Evolutionary conservation across 1,140 invertebrate species (phyloP).

Genomic region (Apis cerana): DNA sequence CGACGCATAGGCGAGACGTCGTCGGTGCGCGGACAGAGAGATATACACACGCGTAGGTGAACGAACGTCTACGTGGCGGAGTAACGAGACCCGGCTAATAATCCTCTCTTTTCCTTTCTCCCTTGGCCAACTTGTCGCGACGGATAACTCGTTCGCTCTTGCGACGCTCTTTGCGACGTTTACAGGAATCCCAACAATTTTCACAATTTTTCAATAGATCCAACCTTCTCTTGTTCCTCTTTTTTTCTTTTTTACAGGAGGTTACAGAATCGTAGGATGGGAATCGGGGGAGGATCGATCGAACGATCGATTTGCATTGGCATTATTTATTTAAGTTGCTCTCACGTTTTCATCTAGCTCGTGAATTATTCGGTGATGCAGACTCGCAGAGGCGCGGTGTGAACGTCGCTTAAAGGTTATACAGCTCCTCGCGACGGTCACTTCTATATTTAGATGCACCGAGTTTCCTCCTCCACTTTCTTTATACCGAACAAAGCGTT

Average conservation of each 20-base stretch:
- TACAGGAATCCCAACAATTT: neutral
- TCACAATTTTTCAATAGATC: too few relatives aligned
- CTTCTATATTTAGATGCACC: conserved; percentile 80
- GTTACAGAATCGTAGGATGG: too few relatives aligned
- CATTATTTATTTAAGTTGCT: too few relatives aligned
- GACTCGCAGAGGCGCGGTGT: conserved; percentile 35
- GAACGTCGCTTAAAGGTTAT: conserved; percentile 71
- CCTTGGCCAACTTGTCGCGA: neutral
- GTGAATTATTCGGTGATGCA: conserved; percentile 2
- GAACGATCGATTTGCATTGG: too few relatives aligned
- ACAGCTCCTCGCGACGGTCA: conserved; percentile 76
- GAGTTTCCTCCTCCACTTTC: conserved; percentile 78
- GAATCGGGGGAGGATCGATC: too few relatives aligned
- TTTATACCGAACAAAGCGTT: conserved; percentile 77
- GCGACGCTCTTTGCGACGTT: neutral
- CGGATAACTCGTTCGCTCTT: neutral
- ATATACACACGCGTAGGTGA: conserved; percentile 51
- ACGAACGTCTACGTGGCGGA: conserved; percentile 49
- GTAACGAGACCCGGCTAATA: conserved; percentile 57
- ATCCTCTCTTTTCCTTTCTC: conserved; percentile 40
- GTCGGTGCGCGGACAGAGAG: conserved; percentile 8
- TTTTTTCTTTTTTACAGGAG: too few relatives aligned
- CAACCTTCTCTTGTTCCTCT: too few relatives aligned
- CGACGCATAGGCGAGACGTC: conserved; percentile 25
- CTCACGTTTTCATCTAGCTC: too few relatives aligned